These are phyloP conservation scores for Phyto melanocephala DNA, from an alignment of 2,888 invertebrate species.

Conservation along the genomic window DNA sequence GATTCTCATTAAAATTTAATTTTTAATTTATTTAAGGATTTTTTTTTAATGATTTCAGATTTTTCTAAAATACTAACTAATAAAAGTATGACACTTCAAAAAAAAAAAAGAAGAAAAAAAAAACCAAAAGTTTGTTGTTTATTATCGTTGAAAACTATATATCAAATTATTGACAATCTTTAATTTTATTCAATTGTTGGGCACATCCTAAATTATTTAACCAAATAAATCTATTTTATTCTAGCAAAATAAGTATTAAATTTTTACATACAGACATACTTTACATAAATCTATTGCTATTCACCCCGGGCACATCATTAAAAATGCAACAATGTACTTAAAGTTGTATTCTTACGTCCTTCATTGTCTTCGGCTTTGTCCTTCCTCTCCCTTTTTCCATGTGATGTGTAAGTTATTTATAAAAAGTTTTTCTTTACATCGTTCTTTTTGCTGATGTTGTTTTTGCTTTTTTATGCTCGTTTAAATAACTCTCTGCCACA, in stretches of 20 bases:
- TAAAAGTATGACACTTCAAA: too few species aligned
- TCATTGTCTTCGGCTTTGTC: neutral
- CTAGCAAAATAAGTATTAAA: neutral
- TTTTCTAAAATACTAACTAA: too few species aligned
- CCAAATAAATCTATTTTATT: neutral
- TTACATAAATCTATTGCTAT: neutral
- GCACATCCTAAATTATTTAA: too few species aligned
- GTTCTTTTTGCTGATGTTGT: conserved; percentile 3
- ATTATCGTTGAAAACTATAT: too few species aligned
- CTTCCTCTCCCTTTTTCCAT: neutral
- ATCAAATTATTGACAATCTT: too few species aligned
- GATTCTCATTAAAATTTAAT: too few species aligned
- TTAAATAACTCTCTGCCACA: conserved; percentile 48
- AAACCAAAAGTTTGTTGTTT: too few species aligned
- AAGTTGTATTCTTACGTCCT: conserved; percentile 3
- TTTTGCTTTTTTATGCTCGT: neutral
- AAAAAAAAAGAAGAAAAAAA: too few species aligned
- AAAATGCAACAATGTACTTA: conserved; percentile 35
- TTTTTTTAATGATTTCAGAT: too few species aligned
- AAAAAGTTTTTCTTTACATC: conserved; percentile 18
- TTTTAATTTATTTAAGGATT: too few species aligned
- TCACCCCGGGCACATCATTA: neutral
- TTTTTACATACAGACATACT: too few species aligned
- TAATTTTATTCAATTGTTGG: too few species aligned
- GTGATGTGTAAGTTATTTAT: conserved; percentile 38